phyloP scores from a whole-genome alignment of 2,888 invertebrate genomes.

The Drymonia ruficornis region DNA sequence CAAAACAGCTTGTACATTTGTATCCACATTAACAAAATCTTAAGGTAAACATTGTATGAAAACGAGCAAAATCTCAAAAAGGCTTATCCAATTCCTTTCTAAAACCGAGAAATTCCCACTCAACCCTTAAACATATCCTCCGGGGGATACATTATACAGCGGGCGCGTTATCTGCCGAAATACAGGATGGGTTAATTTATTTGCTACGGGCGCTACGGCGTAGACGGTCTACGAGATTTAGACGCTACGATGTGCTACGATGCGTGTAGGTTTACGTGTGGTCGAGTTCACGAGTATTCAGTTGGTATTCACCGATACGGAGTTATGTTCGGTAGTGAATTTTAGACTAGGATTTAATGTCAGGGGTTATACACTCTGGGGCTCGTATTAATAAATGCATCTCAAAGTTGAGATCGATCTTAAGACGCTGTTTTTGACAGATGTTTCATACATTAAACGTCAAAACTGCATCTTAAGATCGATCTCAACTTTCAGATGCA shows the following conservation, averaged over 20 bases:
- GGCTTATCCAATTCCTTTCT: neutral
- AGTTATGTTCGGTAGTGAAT: neutral
- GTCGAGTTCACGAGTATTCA: constrained; percentile 10
- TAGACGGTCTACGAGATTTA: constrained; percentile 17
- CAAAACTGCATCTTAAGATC: too few species aligned
- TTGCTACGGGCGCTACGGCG: constrained; percentile 19
- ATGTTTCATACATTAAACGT: too few species aligned
- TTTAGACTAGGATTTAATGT: neutral
- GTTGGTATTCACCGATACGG: neutral
- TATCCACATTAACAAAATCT: too few species aligned
- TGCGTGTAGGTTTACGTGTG: constrained; percentile 1
- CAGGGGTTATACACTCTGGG: too few species aligned
- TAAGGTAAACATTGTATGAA: neutral
- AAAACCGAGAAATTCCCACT: constrained; percentile 1
- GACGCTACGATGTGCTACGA: constrained; percentile 20
- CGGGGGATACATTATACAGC: constrained; percentile 12
- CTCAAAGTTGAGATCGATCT: too few species aligned
- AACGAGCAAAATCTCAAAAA: constrained; percentile 2
- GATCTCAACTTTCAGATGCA: too few species aligned
- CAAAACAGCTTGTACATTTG: too few species aligned
- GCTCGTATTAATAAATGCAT: too few species aligned
- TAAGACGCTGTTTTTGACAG: too few species aligned
- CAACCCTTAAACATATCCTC: constrained; percentile 3
- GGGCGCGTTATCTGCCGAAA: constrained; percentile 31
- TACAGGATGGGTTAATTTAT: constrained; percentile 41